A percentile compares a stretch with the other conserved stretches of the same genome.
These are phyloP conservation scores for Lerema accius DNA, from an alignment of 1,140 invertebrate genomes.

Conservation along the genomic window DNA sequence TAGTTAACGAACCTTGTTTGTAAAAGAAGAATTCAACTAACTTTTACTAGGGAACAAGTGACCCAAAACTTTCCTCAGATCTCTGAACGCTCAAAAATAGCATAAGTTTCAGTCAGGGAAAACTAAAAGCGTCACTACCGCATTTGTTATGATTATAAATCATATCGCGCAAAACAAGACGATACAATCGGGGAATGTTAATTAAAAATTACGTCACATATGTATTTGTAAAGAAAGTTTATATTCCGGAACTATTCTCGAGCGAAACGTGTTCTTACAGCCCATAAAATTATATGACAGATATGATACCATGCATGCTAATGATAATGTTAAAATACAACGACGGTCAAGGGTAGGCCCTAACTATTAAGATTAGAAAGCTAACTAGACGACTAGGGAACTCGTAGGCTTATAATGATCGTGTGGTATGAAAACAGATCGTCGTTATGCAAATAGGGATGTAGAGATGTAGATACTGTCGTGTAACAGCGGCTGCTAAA, in stretches of 20 bases:
- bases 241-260: background rate
- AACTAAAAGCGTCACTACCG: too few species aligned
- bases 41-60: too few species aligned
- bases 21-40: too few species aligned
- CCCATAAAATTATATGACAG: background rate
- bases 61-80: too few species aligned
- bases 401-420: slow-evolving; percentile 37
- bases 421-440: slow-evolving; percentile 35
- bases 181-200: background rate
- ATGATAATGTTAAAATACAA: slow-evolving; percentile 2
- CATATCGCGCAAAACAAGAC: too few species aligned
- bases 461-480: slow-evolving; percentile 8
- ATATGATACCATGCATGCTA: slow-evolving; percentile 9
- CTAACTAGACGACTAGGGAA: slow-evolving; percentile 29
- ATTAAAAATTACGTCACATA: slow-evolving; percentile 26
- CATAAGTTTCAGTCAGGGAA: too few species aligned
- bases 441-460: slow-evolving; percentile 25
- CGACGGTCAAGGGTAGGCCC: slow-evolving; percentile 33
- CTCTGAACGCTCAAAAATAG: too few species aligned
- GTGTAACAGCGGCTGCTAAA: too few species aligned
- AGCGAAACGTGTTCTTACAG: slow-evolving; percentile 9
- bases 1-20: too few species aligned
- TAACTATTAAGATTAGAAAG: slow-evolving; percentile 42
- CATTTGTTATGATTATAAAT: too few species aligned
- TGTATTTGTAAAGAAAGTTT: slow-evolving; percentile 8